Base-by-base conservation (phyloP, 2,797 vertebrate species). In the Catamblyrhynchus diadema region DNA sequence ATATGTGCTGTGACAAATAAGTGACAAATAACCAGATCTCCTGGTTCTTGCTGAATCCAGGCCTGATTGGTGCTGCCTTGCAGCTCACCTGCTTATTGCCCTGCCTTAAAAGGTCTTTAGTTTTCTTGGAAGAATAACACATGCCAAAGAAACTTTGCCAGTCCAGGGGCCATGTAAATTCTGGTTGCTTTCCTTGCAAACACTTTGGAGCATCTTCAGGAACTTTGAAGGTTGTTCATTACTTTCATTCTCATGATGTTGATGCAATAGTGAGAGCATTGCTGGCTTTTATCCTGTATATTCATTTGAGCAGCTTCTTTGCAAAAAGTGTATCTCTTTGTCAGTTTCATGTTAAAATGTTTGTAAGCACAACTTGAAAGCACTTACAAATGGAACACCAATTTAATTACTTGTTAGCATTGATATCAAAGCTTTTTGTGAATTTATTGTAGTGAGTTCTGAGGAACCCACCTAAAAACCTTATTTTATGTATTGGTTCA, bases 41-140 rank as follows among this genome's bases (percentile, higher is more conserved):
- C 12, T 1, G 4, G 30, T 21, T 73, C 18, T 44, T 85, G 56
- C 41, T 30, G n/a, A 35, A 37, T 33, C 9, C 7, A 10, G 39
- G 62, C 6, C 42, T 0, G 2, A 13, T 6, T 12, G 41, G 13
- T 89, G 23, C 12, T 0, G 0, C 39, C 33, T 33, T 33, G 32
- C 27, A 8, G 41, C 50, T 62, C 6, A 54, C 41, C 39, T 73
- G 56, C 73, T 86, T 18, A 2, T 11, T 78, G 47, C 5, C 42
- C 35, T 85, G 64, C 41, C 50, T 39, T 45, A 20, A 12, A 39
- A 84, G 12, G 10, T n/a, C 13, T 61, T 60, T 12, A 50, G 54
- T 27, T 61, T 15, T 1, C 0, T 5, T 8, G 33, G 27, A 19
- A 50, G 50, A 71, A 9, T 25, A 61, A 61, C 8, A 51, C 30